Evolutionary conservation across 2,113 vertebrate species (phyloP).

Genomic region (Paralichthys olivaceus): DNA sequence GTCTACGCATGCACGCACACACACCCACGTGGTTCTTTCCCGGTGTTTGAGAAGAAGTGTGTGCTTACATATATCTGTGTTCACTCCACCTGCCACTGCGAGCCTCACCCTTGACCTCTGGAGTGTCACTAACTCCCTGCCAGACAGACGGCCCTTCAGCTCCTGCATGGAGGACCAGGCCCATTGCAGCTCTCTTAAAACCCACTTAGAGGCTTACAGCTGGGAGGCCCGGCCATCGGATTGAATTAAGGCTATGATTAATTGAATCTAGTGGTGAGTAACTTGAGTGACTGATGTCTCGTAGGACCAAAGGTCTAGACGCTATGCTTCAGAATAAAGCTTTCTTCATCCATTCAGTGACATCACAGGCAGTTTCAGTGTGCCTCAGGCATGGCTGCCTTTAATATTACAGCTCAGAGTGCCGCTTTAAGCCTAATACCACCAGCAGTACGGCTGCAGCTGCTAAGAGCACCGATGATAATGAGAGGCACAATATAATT

Average conservation of each 20-base stretch:
- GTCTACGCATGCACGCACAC: neutral
- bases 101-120: slow-evolving; percentile 63
- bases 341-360: slow-evolving; percentile 47
- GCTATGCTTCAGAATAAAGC: slow-evolving; percentile 56
- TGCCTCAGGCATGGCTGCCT: slow-evolving; percentile 57
- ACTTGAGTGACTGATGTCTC: slow-evolving; percentile 72
- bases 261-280: slow-evolving; percentile 71
- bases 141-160: slow-evolving; percentile 36
- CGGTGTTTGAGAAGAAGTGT: neutral
- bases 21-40: neutral
- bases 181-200: slow-evolving; percentile 57
- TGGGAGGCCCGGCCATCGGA: slow-evolving; percentile 54
- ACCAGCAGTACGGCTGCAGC: slow-evolving; percentile 29
- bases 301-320: slow-evolving; percentile 65
- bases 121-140: slow-evolving; percentile 61
- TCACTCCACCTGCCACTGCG: slow-evolving; percentile 41
- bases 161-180: slow-evolving; percentile 9
- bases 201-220: slow-evolving; percentile 67
- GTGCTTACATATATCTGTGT: no score
- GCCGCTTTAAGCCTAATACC: slow-evolving; percentile 51
- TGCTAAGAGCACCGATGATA: slow-evolving; percentile 37
- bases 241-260: slow-evolving; percentile 72
- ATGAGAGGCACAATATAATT: slow-evolving; percentile 69
- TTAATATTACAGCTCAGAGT: slow-evolving; percentile 51
- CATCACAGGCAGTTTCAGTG: slow-evolving; percentile 49